Evolutionary conservation across 53 echinoderm and acorn worm species (phyloP).

Genomic region (Paracentrotus lividus): DNA sequence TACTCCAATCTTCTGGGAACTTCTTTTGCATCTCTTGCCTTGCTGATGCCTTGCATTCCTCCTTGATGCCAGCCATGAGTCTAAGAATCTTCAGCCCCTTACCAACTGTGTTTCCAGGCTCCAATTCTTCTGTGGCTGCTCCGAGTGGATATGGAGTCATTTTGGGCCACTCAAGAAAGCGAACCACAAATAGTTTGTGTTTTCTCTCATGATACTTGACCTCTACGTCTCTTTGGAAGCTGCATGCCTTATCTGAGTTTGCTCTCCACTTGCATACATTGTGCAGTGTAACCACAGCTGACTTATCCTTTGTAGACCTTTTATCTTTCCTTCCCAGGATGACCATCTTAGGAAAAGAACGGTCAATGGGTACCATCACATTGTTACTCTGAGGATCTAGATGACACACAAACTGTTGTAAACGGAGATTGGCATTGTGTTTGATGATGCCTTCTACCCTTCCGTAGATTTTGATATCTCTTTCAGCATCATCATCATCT

Average conservation of each 20-base stretch:
- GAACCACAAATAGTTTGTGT: slow-evolving; percentile 89
- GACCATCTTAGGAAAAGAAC: slow-evolving; percentile 84
- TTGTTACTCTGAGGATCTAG: slow-evolving; percentile 85
- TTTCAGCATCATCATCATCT: background rate
- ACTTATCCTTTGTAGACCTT: background rate
- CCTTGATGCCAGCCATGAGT: slow-evolving; percentile 84
- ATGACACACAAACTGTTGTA: slow-evolving; percentile 86
- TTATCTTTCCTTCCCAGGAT: slow-evolving; percentile 39
- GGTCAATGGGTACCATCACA: slow-evolving; percentile 90
- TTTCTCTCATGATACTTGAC: slow-evolving; percentile 77
- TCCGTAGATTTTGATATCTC: slow-evolving; percentile 84
- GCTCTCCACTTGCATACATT: slow-evolving; percentile 54
- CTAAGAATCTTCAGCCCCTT: slow-evolving; percentile 80
- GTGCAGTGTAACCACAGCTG: slow-evolving; percentile 74
- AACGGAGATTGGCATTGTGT: slow-evolving; percentile 72
- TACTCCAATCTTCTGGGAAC: slow-evolving; percentile 62
- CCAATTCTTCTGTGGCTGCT: slow-evolving; percentile 80
- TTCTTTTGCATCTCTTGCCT: slow-evolving; percentile 20
- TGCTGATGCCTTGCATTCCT: slow-evolving; percentile 66
- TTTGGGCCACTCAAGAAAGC: slow-evolving; percentile 82
- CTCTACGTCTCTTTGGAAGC: slow-evolving; percentile 52
- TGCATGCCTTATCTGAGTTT: slow-evolving; percentile 61
- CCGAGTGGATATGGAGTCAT: slow-evolving; percentile 85
- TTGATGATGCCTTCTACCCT: slow-evolving; percentile 81
- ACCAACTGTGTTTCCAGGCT: slow-evolving; percentile 69